Base-by-base conservation (phyloP, 2,113 vertebrate species). In the Prionailurus bengalensis region DNA sequence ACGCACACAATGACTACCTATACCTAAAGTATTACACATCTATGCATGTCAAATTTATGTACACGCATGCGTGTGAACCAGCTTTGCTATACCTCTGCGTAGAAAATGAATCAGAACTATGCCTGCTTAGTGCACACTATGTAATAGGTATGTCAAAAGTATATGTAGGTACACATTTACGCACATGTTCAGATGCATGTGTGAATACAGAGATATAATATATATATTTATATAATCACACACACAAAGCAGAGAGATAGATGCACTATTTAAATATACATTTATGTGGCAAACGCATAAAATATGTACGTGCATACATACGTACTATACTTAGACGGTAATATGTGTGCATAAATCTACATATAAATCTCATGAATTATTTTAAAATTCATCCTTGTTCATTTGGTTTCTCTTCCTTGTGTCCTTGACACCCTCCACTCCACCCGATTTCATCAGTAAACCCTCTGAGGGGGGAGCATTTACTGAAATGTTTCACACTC, bases 401-500 rank as follows among this genome's bases (percentile, higher is more conserved):
- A 23, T 39, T 91, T 89, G 73, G 4, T 29, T 94, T 63, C 36
- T 21, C 53, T 94, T 84, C 70, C 25, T 55, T 71, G 7, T 27
- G 51, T 33, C 39, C n/a, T 48, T 71, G 83, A 70, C 29, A 73
- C 2, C 4, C 53, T 95, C 63, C 8, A 19, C 31, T 16, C 33
- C 53, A 48, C 31, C 36, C 39, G 12, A 2, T 11, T 78, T 91
- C 61, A 66, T 76, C 25, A 48, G 61, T 33, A 73, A 95, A 33
- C 48, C n/a, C 61, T 94, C 39, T n/a, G 17, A 79, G 74, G 78
- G 82, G 31, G 31, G 55, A 21, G 42, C 86, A 3, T 55, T 80
- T 74, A 25, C 21, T 65, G 88, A 96, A 89, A 96, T 29, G 51
- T 65, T 70, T 76, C 33, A 61, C 82, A 94, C 89, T 81, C 89